Evolutionary conservation across 2,797 vertebrate genomes (phyloP), one percentile per base, ranked within the genome.

Genomic region (Lacerta viridis): DNA sequence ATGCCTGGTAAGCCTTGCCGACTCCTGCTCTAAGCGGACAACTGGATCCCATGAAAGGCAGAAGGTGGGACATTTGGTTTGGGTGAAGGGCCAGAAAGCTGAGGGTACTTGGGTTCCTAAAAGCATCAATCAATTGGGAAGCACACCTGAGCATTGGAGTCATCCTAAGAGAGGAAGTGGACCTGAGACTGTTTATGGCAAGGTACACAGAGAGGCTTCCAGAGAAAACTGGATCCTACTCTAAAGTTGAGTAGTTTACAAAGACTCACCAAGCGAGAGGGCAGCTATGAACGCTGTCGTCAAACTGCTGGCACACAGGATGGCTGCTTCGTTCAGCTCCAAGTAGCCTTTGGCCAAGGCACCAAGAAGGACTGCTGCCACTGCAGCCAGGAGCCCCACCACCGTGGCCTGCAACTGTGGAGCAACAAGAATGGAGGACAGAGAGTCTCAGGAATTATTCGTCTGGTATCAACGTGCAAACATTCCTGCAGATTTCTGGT

Each of bases 241-340:
- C 20, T 77, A 77, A 64, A 55, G 18, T 17, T 27, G 39, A 61
- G 41, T 8, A 77, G 39, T 17, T 50, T 41, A 2, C 61, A 90
- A 2, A 0, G 0, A 95, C 97, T 97, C 85, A 99, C 99, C 99
- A n/a, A 99, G 97, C 29, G 97, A 97, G 0, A 99, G 97, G 0
- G 99, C 98, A 0, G 98, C 98, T 3, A 99, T 94, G 90, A 99
- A 99, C 71, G 99, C 99, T 0, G 99, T 99, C 89, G 97, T 97
- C 90, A 99, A 96, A 0, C 99, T 99, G 97, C 99, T 99, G 84
- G 98, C 98, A 84, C 99, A 99, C 77, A 99, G 96, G 86, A 99
- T 95, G 0, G 97, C 97, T 1, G 98, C 98, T 96, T 98, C 98
- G 91, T 98, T 97, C 91, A 98, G 92, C 75, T 98, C 98, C 69